Evolutionary conservation across 2,888 invertebrate species (phyloP), one percentile per base, ranked within the genome.

Genomic region (Seira ritae): DNA sequence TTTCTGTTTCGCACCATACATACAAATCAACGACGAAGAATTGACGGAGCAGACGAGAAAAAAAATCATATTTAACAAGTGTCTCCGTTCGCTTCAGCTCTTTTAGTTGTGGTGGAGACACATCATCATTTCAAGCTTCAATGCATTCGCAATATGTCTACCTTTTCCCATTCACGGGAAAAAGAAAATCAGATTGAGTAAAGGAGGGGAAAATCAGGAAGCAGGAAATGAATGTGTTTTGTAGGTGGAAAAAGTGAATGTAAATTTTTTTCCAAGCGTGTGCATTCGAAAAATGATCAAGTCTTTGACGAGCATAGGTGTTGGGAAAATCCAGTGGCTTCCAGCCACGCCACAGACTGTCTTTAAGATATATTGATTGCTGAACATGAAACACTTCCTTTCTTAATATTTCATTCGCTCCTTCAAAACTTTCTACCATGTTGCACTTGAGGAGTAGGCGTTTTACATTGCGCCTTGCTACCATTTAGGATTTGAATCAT

Each of bases 111-210:
- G 19, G 65, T 60, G 55, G 71, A 80, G 75, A 71, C 80, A 75
- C 71, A 71, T 80, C 75, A 75, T 80, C 80, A n/a, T n/a, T n/a
- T 66, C 80, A 31, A 46, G 80, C 70, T 80, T 70, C 73, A 80
- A 75, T 80, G 75, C 80, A 75, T 69, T 69, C 75, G 75, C 80
- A 80, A 80, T 75, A 74, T 75, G 74, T 50, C 69, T 50, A 50
- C 50, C 50, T 50, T n/a, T n/a, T n/a, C n/a, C n/a, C n/a, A n/a
- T n/a, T 50, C 31, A 50, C 15, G 17, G 12, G 12, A 42, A 42
- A 42, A 50, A n/a, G 50, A 50, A 50, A 50, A 50, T 50, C 2
- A 50, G 50, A 50, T 50, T 15, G 50, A 15, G 50, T 50, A n/a
- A 50, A 50, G 12, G 17, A 50, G 42, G 42, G 15, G 17, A 50